Evolutionary conservation across 2,113 vertebrate species (phyloP).

Genomic region (Actinemys pallida): DNA sequence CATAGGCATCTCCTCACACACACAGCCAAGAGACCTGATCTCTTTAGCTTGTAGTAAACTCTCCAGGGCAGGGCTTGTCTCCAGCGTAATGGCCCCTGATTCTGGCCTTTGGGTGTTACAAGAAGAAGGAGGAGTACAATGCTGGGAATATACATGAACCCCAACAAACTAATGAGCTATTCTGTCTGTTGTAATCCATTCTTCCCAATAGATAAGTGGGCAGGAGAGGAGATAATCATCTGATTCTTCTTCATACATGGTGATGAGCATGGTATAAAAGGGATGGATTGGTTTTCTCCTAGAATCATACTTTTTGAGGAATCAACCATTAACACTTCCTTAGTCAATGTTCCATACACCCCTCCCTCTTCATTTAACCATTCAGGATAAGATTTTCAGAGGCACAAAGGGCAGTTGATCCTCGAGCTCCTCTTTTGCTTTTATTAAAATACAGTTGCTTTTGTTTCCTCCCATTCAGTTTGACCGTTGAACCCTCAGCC

Average conservation of each 20-base stretch:
- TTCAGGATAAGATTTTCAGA: not conserved
- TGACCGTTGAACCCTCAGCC: not conserved
- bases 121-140: not conserved
- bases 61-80: not conserved
- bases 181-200: not conserved
- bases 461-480: not conserved
- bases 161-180: not conserved
- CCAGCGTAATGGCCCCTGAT: not conserved
- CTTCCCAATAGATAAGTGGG: not conserved
- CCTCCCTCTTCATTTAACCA: too few species aligned
- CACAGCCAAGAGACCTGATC: not conserved
- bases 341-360: not conserved
- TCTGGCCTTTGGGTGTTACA: not conserved
- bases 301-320: not conserved
- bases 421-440: not conserved
- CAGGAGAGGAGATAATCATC: not conserved
- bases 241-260: not conserved
- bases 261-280: not conserved
- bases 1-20: not conserved
- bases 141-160: not conserved
- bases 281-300: not conserved
- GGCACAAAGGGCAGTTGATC: not conserved
- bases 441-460: not conserved
- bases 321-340: not conserved
- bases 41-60: too few species aligned